Evolutionary conservation across 2,888 invertebrate genomes (phyloP).

Genomic region (Ethmia dodecea): DNA sequence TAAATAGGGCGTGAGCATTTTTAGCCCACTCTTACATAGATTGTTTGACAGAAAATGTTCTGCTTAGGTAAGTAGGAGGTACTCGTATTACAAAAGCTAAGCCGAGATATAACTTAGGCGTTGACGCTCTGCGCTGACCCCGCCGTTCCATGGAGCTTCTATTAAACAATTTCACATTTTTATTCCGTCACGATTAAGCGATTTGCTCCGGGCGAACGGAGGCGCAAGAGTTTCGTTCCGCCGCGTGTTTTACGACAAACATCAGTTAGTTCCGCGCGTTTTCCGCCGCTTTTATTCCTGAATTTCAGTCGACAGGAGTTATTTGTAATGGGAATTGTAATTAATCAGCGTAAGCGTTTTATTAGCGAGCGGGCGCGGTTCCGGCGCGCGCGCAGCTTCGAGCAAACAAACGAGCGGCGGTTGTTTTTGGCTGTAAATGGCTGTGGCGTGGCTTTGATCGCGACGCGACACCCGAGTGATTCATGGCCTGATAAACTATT

Average conservation of each 20-base stretch:
- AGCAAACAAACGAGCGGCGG: constrained; percentile 25
- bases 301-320: constrained; percentile 19
- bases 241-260: constrained; percentile 23
- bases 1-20: no score
- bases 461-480: constrained; percentile 17
- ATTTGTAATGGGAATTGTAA: constrained; percentile 44
- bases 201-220: neutral
- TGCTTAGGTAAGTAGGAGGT: no score
- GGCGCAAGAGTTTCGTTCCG: no score
- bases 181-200: constrained; percentile 35
- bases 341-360: constrained; percentile 67
- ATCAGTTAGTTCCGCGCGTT: constrained; percentile 45
- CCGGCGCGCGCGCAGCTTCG: constrained; percentile 39
- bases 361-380: constrained; percentile 43
- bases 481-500: no score
- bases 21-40: no score
- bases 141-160: no score
- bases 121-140: no score
- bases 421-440: constrained; percentile 36
- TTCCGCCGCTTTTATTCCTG: constrained; percentile 17
- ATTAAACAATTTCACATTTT: no score
- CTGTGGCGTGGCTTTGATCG: constrained; percentile 43
- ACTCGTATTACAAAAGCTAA: no score
- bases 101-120: no score
- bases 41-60: no score